Evolutionary conservation across 2,113 vertebrate species (phyloP).

Genomic region (Callipepla californica): DNA sequence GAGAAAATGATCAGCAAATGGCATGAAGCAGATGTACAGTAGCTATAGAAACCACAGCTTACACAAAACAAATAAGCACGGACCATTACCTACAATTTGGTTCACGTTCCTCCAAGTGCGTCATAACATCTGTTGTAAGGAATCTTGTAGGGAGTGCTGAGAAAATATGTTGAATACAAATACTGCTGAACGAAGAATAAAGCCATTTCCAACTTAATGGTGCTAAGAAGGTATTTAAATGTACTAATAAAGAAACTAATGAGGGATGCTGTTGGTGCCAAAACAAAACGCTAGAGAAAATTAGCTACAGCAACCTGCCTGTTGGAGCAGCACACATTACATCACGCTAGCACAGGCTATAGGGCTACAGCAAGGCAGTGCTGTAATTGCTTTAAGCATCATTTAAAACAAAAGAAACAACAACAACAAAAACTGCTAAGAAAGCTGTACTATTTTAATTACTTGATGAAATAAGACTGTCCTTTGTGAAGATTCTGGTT

Average conservation of each 20-base stretch:
- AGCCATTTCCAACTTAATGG: constrained; percentile 67
- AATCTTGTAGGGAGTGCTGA: constrained; percentile 47
- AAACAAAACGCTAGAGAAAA: constrained; percentile 57
- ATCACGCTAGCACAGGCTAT: neutral
- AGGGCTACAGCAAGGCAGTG: neutral
- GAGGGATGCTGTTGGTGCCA: constrained; percentile 56
- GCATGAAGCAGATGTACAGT: constrained; percentile 55
- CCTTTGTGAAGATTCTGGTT: neutral
- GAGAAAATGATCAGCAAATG: constrained; percentile 56
- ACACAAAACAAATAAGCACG: constrained; percentile 67
- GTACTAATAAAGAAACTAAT: constrained; percentile 74
- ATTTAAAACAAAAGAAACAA: rapidly evolving
- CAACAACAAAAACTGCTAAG: neutral
- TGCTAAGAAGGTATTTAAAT: constrained; percentile 67
- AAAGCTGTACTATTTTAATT: neutral
- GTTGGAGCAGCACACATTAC: neutral
- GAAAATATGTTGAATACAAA: constrained; percentile 58
- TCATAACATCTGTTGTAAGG: constrained; percentile 56
- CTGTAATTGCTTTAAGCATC: neutral
- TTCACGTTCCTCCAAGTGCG: constrained; percentile 47
- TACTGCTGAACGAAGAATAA: constrained; percentile 67
- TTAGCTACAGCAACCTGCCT: constrained; percentile 14
- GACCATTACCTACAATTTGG: constrained; percentile 70
- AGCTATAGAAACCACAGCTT: constrained; percentile 63
- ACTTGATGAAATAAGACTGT: neutral